Percentiles rank a stretch among this genome's conserved stretches.
These are phyloP conservation scores for Sicus ferrugineus DNA, from an alignment of 2,888 invertebrate species.

Conservation along the genomic window DNA sequence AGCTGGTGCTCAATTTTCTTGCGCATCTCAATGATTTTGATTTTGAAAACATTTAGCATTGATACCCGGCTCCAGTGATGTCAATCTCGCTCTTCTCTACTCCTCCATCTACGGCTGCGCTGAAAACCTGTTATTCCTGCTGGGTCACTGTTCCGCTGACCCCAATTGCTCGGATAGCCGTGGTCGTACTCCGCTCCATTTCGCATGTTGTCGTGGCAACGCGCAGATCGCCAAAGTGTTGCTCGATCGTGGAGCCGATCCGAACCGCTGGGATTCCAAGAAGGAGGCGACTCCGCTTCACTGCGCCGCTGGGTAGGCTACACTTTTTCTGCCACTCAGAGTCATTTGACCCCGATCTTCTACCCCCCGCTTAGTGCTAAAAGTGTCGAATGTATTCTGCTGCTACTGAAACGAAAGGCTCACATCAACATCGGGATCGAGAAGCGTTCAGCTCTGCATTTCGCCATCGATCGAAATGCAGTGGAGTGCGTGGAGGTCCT, in stretches of 20 bases:
- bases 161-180: conserved; percentile 72
- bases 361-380: conserved; percentile 50
- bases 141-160: conserved; percentile 65
- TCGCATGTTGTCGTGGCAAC: conserved; percentile 80
- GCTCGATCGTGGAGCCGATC: conserved; percentile 73
- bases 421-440: conserved; percentile 78
- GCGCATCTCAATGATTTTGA: not conserved
- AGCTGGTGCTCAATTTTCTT: not conserved
- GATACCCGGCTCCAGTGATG: conserved; percentile 54
- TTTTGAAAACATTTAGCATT: conserved; percentile 45
- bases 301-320: conserved; percentile 74
- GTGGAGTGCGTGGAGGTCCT: conserved; percentile 77
- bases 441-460: conserved; percentile 80
- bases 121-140: conserved; percentile 53
- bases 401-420: conserved; percentile 77
- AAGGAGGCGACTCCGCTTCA: conserved; percentile 78
- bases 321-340: not conserved
- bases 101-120: conserved; percentile 56
- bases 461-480: conserved; percentile 81
- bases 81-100: conserved; percentile 59
- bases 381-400: conserved; percentile 65
- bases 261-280: conserved; percentile 76
- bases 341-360: not conserved
- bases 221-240: conserved; percentile 75
- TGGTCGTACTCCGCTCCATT: conserved; percentile 78